Base-by-base conservation (phyloP, 2,888 invertebrate genomes). In the Neoitamus cyanurus region DNA sequence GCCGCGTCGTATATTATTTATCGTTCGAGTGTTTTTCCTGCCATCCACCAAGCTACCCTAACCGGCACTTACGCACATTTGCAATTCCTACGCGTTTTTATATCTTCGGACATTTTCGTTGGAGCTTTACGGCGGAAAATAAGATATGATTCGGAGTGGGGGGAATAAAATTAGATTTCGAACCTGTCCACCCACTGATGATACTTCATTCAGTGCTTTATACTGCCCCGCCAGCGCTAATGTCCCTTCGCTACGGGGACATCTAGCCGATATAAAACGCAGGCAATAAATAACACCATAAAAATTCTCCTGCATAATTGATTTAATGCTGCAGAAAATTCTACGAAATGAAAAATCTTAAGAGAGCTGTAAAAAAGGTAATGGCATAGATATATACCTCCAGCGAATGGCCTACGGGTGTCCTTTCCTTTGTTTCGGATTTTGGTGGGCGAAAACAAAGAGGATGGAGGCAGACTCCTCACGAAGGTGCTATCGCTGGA, bases 221-320 rank as follows among this genome's bases (percentile, higher is more conserved):
- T 58, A 25, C 58, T 58, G 42, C n/a, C n/a, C 42, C 42, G n/a
- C 42, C 36, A 73, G 30, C 7, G 37, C 73, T 20, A 36, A 73
- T 73, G 36, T 46, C 77, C 48, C 2, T 20, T n/a, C 42, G 48
- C 31, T 31, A 58, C 3, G 48, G 78, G 78, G 48, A 78, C 78
- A 58, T 58, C 58, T 46, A n/a, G n/a, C 78, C 78, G 31, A 78
- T 78, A 78, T 78, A 78, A 42, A 78, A 78, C 83, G 72, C 83
- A 73, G 72, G 84, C 83, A 70, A 85, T 85, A 85, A 85, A 85
- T 85, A 85, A 85, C 83, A 85, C 83, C 85, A 58, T 84, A 80
- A 83, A 78, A 85, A 83, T 83, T 84, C 85, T 84, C 73, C 75
- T 85, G 85, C 85, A 85, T 85, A 85, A 85, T 85, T 85, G 85